phyloP scores from a whole-genome alignment of 2,797 vertebrate species.

The Gymnothorax javanicus region DNA sequence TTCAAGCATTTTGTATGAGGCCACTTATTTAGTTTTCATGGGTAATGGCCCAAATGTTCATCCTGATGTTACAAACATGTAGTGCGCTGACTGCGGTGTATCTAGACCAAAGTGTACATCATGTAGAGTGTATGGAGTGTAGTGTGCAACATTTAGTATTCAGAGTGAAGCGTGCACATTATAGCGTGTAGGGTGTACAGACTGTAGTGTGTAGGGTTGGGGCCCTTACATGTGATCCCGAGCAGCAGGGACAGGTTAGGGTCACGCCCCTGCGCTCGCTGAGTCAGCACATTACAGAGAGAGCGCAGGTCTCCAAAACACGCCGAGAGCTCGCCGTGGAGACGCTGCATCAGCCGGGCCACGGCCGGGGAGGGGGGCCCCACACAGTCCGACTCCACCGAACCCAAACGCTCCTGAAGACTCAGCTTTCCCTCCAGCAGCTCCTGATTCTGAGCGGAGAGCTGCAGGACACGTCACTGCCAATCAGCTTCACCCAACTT shows the following conservation, averaged over 20 bases:
- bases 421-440: slow-evolving; percentile 93
- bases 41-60: too few species aligned
- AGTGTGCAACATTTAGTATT: not conserved
- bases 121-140: not conserved
- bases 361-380: slow-evolving; percentile 63
- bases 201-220: not conserved
- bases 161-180: not conserved
- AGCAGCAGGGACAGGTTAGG: slow-evolving; percentile 95
- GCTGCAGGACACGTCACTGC: slow-evolving; percentile 61
- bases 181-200: not conserved
- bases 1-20: too few species aligned
- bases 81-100: not conserved
- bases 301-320: slow-evolving; percentile 89
- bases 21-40: too few species aligned
- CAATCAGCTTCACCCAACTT: too few species aligned
- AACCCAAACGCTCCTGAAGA: slow-evolving; percentile 83
- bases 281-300: slow-evolving; percentile 90
- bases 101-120: not conserved
- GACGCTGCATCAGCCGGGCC: slow-evolving; percentile 71
- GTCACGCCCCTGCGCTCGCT: slow-evolving; percentile 89
- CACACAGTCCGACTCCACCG: slow-evolving; percentile 71
- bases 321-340: slow-evolving; percentile 82
- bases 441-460: slow-evolving; percentile 93
- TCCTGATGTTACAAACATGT: not conserved
- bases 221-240: slow-evolving; percentile 85